Evolutionary conservation across 2,888 invertebrate species (phyloP).

Genomic region (Stratiomys singularior): DNA sequence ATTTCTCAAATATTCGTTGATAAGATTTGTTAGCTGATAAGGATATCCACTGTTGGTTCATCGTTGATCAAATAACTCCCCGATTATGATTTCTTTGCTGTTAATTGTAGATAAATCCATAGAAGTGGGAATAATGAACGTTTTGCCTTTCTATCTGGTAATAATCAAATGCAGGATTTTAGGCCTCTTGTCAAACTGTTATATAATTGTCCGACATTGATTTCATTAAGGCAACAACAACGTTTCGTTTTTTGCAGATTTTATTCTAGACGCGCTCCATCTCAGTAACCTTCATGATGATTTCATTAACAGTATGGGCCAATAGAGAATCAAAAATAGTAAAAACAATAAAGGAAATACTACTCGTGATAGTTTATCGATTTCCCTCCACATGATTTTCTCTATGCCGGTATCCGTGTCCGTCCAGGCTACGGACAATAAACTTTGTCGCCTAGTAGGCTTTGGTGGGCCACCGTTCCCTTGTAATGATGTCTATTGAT

Average conservation of each 20-base stretch:
- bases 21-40: no score
- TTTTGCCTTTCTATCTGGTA: no score
- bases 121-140: no score
- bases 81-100: no score
- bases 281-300: slow-evolving; percentile 66
- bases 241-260: neutral
- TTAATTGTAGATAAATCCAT: no score
- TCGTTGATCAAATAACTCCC: no score
- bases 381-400: slow-evolving; percentile 80
- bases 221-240: neutral
- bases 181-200: no score
- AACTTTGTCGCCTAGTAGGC: slow-evolving; percentile 63
- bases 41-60: no score
- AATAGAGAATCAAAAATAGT: slow-evolving; percentile 79
- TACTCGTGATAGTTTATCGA: slow-evolving; percentile 79
- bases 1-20: no score
- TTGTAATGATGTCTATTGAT: slow-evolving; percentile 62
- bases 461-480: slow-evolving; percentile 66
- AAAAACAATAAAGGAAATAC: slow-evolving; percentile 83
- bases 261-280: neutral
- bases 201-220: neutral
- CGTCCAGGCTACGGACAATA: slow-evolving; percentile 71
- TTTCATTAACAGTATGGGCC: slow-evolving; percentile 80
- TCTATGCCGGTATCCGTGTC: slow-evolving; percentile 76
- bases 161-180: no score